A percentile compares a stretch with the other conserved stretches of the same genome.
Evolutionary conservation across 2,113 vertebrate species (phyloP).

Genomic region (Austrofundulus limnaeus): DNA sequence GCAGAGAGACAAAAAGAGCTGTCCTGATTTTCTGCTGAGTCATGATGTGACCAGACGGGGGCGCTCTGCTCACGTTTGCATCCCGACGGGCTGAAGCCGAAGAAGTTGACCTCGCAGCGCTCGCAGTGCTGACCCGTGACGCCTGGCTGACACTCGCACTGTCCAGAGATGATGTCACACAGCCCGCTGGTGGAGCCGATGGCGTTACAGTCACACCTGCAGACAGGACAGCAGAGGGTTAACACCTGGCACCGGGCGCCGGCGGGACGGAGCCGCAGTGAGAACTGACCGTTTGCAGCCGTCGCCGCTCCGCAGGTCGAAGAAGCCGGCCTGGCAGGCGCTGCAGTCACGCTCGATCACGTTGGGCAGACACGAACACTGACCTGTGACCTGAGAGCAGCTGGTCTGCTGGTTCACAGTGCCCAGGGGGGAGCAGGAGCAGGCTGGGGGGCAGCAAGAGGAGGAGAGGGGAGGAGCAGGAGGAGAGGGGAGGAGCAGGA

Average conservation of each 20-base stretch:
- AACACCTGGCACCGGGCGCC: no score
- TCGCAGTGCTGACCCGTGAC: slow-evolving; percentile 86
- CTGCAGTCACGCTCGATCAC: slow-evolving; percentile 89
- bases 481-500: no score
- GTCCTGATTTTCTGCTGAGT: no score
- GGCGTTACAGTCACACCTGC: slow-evolving; percentile 89
- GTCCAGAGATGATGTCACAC: slow-evolving; percentile 88
- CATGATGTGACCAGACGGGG: no score
- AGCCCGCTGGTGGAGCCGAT: slow-evolving; percentile 92
- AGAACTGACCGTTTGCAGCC: slow-evolving; percentile 88
- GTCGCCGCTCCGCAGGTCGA: slow-evolving; percentile 86
- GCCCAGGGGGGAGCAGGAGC: slow-evolving; percentile 85
- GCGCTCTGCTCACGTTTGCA: slow-evolving; percentile 90
- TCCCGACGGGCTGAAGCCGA: slow-evolving; percentile 89
- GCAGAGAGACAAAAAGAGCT: no score
- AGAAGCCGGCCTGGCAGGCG: slow-evolving; percentile 89
- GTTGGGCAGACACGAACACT: slow-evolving; percentile 87
- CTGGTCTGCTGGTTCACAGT: slow-evolving; percentile 77
- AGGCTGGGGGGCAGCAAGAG: slow-evolving; percentile 76
- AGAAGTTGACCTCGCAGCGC: slow-evolving; percentile 91
- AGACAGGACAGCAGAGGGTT: accelerated
- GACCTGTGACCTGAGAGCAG: slow-evolving; percentile 90
- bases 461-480: neutral
- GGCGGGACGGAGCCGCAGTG: no score
- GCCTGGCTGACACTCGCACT: slow-evolving; percentile 96